Base-by-base conservation (phyloP, 2,888 invertebrate species). In the Glyphotaelius pellucidus region DNA sequence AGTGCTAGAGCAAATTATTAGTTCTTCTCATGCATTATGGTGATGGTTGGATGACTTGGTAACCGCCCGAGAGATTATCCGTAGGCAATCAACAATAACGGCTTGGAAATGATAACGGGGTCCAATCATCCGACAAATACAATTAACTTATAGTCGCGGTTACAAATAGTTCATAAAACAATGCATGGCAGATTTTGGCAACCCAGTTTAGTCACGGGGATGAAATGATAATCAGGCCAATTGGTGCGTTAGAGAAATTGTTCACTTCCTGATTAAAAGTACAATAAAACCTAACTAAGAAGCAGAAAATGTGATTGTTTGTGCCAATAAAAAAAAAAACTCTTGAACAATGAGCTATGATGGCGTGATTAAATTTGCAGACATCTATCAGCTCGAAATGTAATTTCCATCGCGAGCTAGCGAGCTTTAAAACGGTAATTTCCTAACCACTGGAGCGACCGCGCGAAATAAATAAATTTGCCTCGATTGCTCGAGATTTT, bases 61-160 rank as follows among this genome's bases (percentile, higher is more conserved):
- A 47, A 87, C 67, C 67, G 25, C 12, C 31, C 87, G 30, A 47
- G 47, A 31, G 87, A 87, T 87, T 67, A 67, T 87, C 87, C 19
- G 67, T 9, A 52, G 52, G 87, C 52, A 87, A 87, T 87, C 47
- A 87, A 52, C 52, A 87, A 87, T 87, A 86, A 86, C 86, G 86
- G 86, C 19, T 25, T 86, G 87, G 19, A 15, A 52, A 67, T 7
- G 87, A 87, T 87, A 87, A 67, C 87, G 52, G 32, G 30, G 4
- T 87, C 7, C 25, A 52, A 84, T 52, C 42, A 87, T 52, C 86
- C 52, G 86, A 87, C 25, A 52, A 87, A 67, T 25, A 86, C 15
- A 87, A 87, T 87, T 52, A 67, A 31, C 3, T 15, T 81, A 15
- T 81, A 67, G 81, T 42, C 19, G 85, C 35, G 32, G 35, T 85